phyloP scores from a whole-genome alignment of 2,888 invertebrate genomes.

The Stenotaenia linearis region DNA sequence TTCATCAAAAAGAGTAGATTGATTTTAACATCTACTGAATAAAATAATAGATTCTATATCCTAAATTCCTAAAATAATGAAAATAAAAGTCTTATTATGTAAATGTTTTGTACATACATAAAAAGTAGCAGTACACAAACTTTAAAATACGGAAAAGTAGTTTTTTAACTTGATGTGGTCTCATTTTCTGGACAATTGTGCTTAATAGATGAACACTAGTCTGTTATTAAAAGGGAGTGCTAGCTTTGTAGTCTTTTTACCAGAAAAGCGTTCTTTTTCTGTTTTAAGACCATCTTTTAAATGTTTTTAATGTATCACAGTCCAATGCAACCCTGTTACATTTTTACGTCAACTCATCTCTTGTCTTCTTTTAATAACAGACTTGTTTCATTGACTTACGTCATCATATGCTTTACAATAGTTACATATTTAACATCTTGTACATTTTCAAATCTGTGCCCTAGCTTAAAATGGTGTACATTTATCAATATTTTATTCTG shows the following conservation, averaged over 20 bases:
- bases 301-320: background rate
- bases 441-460: background rate
- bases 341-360: background rate
- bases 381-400: background rate
- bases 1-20: background rate
- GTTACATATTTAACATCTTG: background rate
- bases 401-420: background rate
- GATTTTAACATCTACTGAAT: background rate
- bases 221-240: background rate
- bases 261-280: background rate
- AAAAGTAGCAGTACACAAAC: background rate
- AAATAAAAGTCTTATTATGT: background rate
- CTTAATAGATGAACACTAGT: background rate
- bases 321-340: background rate
- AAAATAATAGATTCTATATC: background rate
- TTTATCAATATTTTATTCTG: background rate
- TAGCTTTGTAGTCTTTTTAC: background rate
- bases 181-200: background rate
- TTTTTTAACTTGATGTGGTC: background rate
- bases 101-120: conserved; percentile 19
- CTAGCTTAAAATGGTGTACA: background rate
- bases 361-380: background rate
- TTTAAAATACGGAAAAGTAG: conserved; percentile 21
- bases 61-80: background rate
- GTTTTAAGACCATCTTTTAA: background rate